Base-by-base conservation (phyloP, 1,140 invertebrate genomes). In the Drosophila santomea region DNA sequence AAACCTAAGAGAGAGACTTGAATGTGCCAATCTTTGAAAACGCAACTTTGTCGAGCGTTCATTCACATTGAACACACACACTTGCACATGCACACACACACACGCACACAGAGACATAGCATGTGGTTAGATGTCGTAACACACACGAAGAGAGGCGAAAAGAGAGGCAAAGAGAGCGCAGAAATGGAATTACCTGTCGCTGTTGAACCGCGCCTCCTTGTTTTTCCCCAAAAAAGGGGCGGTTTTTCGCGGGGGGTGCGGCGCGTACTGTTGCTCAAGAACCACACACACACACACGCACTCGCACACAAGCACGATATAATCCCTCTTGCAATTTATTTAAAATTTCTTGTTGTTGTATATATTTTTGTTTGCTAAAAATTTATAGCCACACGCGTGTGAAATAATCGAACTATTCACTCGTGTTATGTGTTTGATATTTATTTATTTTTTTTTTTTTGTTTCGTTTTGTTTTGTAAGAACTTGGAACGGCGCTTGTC, bases 361-460 rank as follows among this genome's bases (percentile, higher is more conserved):
- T n/a, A 44, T 38, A n/a, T 64, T 47, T 36, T 69, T 55, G 67
- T 71, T 69, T 69, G 67, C 63, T 64, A 71, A 71, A 69, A 86
- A 88, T 88, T 89, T 79, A 88, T 83, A 72, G 83, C 83, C 74
- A 86, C 79, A 86, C 83, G 80, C 83, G 83, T 80, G 62, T 77
- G 66, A 73, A 83, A 82, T 63, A 80, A 82, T 32, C 64, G 54
- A 82, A 80, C 80, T 45, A 66, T 88, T 88, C 62, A 74, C 60
- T 58, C 52, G 69, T 73, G 64, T 54, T 68, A 68, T 68, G 64
- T 66, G 64, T 78, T 71, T 54, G 80, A 63, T 85, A 60, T 54
- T 52, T 51, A 58, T 67, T 23, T 60, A n/a, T 63, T 59, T 44
- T 79, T 58, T 64, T 67, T 71, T 67, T 47, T 71, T 17, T 1